Base-by-base conservation (phyloP, 23 tunicate genomes). In the Styela plicata region DNA sequence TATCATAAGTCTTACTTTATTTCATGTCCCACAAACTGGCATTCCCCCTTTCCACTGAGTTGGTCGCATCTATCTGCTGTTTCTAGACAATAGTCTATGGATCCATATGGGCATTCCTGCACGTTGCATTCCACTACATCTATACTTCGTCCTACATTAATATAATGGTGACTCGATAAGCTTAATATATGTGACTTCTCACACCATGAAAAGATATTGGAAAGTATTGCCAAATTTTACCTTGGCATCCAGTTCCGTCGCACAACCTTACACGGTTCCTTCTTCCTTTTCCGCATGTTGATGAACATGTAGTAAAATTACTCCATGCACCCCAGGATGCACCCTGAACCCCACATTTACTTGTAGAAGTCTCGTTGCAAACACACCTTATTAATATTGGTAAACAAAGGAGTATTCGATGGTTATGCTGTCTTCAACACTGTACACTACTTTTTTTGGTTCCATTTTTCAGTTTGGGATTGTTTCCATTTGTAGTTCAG, bases 61-160 rank as follows among this genome's bases (percentile, higher is more conserved):
- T 89, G 94, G 37, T 89, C 94, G 27, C 94, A 89, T 64, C 89
- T 71, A 85, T 89, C 94, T 19, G 75, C 32, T 13, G 0, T 17
- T 20, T 44, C 66, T 33, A 25, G 21, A 53, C 94, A 89, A 23
- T 76, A 35, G 78, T 74, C 31, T 20, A 69, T 67, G 36, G 83
- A 33, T 61, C 77, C 81, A 36, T 37, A 7, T n/a, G 88, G 88
- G 64, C 94, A 89, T 33, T 83, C 80, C 64, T 57, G 24, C 37
- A 21, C 26, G 19, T 35, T 68, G 76, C 94, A 89, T 33, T 67
- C 52, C 30, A 62, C 36, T 24, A 34, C 52, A 24, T 89, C 94
- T 28, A 18, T 63, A 33, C 29, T 2, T 17, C 62, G 31, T 44
- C 86, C 92, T 78, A 18, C 1, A 20, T 0, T 0, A 71, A 25